Base-by-base conservation (phyloP, 2,797 vertebrate species). In the Ctenosaura bakeri region DNA sequence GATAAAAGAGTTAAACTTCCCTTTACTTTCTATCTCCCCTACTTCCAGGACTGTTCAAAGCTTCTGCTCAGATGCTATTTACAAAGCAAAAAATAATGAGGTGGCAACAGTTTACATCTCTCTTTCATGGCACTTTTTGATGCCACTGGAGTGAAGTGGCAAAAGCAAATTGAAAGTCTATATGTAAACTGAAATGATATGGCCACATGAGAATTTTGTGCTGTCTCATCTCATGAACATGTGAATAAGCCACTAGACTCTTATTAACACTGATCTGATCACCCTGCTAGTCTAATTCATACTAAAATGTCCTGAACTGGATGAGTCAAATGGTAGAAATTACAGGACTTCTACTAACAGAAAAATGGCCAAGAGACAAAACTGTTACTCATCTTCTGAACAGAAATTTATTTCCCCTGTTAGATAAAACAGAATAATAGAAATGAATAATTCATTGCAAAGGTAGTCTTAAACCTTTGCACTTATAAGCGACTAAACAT, bases 401-500 rank as follows among this genome's bases (percentile, higher is more conserved):
- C 6, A 89, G 20, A 38, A 22, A 9, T 64, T 76, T 77, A n/a
- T 46, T 84, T 9, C 46, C 24, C 76, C 38, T 16, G 10, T 84
- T 64, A 64, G 59, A 83, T 88, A 88, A 87, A 66, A 64, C 38
- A 78, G 69, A 86, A 88, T 80, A 66, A 76, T 80, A 80, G 62
- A 69, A 81, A 81, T 66, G 14, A 26, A 71, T 66, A 71, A 26
- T 42, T 62, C 83, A 26, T 59, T 84, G 54, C 35, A 74, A n/a
- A 9, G 18, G 20, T 32, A 29, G 62, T 91, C 1, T 85, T 86
- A 83, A 71, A 71, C 69, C 73, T 91, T 77, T 77, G n/a, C 56
- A 80, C 7, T 73, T 86, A 86, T 90, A 92, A 90, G 80, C 7
- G 92, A 42, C 77, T 92, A 91, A 52, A 42, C 42, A 24, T 71